Conservation (phyloP, 2,888 invertebrate species). For the Plagodis dolabraria region DNA sequence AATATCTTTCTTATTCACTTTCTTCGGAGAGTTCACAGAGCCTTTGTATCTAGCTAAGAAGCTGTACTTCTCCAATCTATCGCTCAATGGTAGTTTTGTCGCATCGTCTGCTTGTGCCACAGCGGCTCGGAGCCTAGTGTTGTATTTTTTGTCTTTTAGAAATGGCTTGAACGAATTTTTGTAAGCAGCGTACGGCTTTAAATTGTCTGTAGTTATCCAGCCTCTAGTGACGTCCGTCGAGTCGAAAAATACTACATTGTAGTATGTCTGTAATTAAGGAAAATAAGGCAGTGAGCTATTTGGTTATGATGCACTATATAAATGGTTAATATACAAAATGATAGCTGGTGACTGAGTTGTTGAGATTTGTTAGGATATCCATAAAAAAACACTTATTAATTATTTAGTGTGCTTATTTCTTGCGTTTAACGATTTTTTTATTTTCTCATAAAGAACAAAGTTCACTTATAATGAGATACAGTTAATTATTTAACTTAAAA, state of each 20-base stretch:
- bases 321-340: background rate
- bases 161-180: slow-evolving; percentile 45
- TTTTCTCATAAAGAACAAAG: no score
- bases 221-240: slow-evolving; percentile 64
- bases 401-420: no score
- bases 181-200: slow-evolving; percentile 63
- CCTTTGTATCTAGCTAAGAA: slow-evolving; percentile 76
- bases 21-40: slow-evolving; percentile 62
- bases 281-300: background rate
- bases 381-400: no score
- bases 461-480: no score
- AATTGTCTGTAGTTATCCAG: slow-evolving; percentile 70
- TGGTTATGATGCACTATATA: background rate
- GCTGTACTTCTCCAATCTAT: slow-evolving; percentile 72
- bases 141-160: slow-evolving; percentile 49
- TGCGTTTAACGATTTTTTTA: no score
- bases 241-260: slow-evolving; percentile 84
- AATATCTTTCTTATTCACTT: slow-evolving; percentile 54
- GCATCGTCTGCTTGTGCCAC: slow-evolving; percentile 72
- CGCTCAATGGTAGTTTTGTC: slow-evolving; percentile 50
- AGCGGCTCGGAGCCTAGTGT: slow-evolving; percentile 62
- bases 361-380: no score
- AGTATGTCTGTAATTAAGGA: slow-evolving; percentile 73
- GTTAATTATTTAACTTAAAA: no score
- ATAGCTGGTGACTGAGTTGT: no score